These are phyloP conservation scores for Spheniscus humboldti DNA, from an alignment of 2,797 vertebrate genomes.

Conservation along the genomic window DNA sequence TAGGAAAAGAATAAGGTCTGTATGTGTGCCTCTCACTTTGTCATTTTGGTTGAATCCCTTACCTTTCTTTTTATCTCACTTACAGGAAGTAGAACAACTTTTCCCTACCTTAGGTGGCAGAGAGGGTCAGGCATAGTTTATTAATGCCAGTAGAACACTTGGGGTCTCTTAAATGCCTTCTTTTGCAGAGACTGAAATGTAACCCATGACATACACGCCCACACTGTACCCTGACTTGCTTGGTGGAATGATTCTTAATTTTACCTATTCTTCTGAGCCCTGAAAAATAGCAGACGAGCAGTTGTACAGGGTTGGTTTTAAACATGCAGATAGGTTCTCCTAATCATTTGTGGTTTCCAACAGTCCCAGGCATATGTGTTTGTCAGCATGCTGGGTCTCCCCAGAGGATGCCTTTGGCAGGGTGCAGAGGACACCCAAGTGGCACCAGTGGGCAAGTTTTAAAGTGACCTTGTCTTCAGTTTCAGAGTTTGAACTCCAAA, in stretches of 20 bases:
- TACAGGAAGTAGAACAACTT: neutral
- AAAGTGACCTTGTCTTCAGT: slow-evolving; percentile 70
- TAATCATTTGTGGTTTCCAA: neutral
- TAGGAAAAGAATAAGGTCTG: neutral
- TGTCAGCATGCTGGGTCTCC: neutral
- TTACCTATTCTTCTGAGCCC: neutral
- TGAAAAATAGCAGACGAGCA: neutral
- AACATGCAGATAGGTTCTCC: neutral
- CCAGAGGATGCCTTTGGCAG: neutral
- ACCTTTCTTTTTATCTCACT: neutral
- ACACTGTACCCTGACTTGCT: neutral
- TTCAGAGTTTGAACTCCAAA: slow-evolving; percentile 76
- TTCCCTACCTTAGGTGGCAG: neutral
- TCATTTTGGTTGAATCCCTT: neutral
- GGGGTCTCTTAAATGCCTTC: neutral
- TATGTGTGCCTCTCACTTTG: neutral
- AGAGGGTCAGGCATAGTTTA: neutral
- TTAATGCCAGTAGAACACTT: neutral
- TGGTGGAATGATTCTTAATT: neutral
- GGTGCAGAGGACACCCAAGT: neutral
- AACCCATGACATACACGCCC: neutral
- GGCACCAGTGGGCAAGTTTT: neutral
- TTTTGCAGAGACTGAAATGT: neutral
- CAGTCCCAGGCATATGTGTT: neutral
- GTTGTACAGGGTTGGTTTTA: neutral